These are phyloP conservation scores for Caenorhabditis afra DNA, from an alignment of 2,888 invertebrate genomes.

Conservation along the genomic window DNA sequence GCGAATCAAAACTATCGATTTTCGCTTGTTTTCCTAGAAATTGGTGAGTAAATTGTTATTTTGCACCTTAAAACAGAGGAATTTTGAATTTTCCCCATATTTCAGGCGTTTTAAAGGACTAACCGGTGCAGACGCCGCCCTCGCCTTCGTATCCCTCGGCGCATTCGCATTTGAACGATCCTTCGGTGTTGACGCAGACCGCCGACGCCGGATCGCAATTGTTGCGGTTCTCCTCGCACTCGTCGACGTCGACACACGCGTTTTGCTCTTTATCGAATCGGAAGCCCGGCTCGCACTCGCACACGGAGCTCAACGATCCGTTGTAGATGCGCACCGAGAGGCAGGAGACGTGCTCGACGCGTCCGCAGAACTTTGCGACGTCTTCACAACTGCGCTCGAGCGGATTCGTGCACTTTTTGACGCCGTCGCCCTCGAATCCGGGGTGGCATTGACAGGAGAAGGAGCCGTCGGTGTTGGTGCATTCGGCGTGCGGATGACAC, in stretches of 20 bases:
- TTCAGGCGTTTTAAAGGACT: too few relatives aligned
- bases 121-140: conserved; percentile 77
- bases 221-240: conserved; percentile 75
- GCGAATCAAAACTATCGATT: too few relatives aligned
- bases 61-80: too few relatives aligned
- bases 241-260: conserved; percentile 72
- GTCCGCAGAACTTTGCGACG: conserved; percentile 68
- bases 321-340: conserved; percentile 67
- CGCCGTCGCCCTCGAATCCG: conserved; percentile 75
- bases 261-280: conserved; percentile 62
- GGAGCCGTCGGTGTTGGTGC: conserved; percentile 72
- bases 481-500: conserved; percentile 77
- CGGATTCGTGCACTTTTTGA: conserved; percentile 73
- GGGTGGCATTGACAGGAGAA: conserved; percentile 74
- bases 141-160: conserved; percentile 92
- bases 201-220: conserved; percentile 83
- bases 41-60: too few relatives aligned
- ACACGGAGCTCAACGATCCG: conserved; percentile 68
- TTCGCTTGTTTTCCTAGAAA: too few relatives aligned
- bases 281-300: conserved; percentile 74
- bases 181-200: conserved; percentile 90
- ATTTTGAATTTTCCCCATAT: too few relatives aligned
- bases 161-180: conserved; percentile 91
- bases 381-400: conserved; percentile 69
- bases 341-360: conserved; percentile 64